These are phyloP conservation scores for Pseudomyrmex concolor DNA, from an alignment of 1,140 invertebrate species.

Conservation along the genomic window DNA sequence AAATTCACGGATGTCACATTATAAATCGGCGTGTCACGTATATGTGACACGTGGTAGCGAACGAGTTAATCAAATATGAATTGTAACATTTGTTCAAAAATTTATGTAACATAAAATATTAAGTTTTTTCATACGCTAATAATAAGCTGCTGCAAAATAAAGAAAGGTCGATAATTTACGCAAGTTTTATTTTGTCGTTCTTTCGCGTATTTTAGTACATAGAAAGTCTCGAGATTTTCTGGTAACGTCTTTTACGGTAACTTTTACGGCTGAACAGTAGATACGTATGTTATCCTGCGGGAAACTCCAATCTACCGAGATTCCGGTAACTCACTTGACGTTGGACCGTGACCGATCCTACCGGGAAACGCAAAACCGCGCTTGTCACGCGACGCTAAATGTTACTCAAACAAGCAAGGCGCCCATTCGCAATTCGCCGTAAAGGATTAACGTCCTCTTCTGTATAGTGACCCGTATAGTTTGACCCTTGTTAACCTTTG, in stretches of 20 bases:
- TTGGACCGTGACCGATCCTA: slow-evolving; percentile 56
- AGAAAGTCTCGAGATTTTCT: neutral
- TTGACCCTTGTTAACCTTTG: slow-evolving; percentile 52
- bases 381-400: slow-evolving; percentile 56
- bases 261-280: slow-evolving; percentile 31
- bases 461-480: slow-evolving; percentile 9
- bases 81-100: neutral
- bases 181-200: neutral
- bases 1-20: too few relatives aligned
- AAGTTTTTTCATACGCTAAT: neutral
- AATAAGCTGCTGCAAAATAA: too few relatives aligned
- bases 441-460: slow-evolving; percentile 48
- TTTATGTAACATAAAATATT: neutral
- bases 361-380: slow-evolving; percentile 48
- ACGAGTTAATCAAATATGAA: neutral
- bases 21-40: neutral
- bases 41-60: too few relatives aligned
- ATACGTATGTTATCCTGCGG: slow-evolving; percentile 38
- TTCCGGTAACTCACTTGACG: slow-evolving; percentile 38
- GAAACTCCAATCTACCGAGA: slow-evolving; percentile 31
- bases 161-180: neutral
- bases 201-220: neutral
- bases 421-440: slow-evolving; percentile 29
- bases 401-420: slow-evolving; percentile 50
- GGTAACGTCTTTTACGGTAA: neutral